A percentile compares a stretch with the other conserved stretches of the same genome.
These are phyloP conservation scores for Cercopithecus mona DNA, from an alignment of 2,113 vertebrate genomes.

Conservation along the genomic window DNA sequence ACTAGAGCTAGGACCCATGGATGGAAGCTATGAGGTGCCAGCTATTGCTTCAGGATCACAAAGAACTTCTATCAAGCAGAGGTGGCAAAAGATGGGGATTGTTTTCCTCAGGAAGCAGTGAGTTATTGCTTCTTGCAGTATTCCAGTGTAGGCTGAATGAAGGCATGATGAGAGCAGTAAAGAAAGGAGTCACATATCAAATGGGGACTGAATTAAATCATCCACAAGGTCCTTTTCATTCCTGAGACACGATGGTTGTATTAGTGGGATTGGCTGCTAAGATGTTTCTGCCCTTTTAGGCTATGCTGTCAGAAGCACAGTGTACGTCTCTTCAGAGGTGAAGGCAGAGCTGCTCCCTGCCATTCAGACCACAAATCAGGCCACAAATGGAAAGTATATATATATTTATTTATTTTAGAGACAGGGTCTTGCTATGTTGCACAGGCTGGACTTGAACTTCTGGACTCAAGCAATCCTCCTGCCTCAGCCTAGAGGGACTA, in stretches of 20 bases:
- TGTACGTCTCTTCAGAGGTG: background rate
- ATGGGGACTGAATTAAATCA: background rate
- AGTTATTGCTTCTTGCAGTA: background rate
- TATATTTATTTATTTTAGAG: background rate
- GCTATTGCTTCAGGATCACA: background rate
- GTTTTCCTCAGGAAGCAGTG: background rate
- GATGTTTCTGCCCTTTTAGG: background rate
- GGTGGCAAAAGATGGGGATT: background rate
- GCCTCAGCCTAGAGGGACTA: background rate
- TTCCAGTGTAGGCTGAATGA: background rate
- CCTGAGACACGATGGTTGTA: background rate
- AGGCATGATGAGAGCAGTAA: fast-evolving
- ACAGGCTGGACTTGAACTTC: background rate
- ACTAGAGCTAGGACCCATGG: background rate
- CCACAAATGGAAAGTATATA: background rate
- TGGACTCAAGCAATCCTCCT: background rate
- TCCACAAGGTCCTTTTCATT: background rate
- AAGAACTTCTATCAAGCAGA: background rate
- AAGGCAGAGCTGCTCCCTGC: background rate
- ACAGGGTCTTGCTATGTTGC: background rate
- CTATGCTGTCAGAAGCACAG: background rate
- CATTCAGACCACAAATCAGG: background rate
- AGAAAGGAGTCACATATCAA: background rate
- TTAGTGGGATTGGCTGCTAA: background rate
- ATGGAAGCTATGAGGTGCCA: no score